A percentile compares a stretch with the other conserved stretches of the same genome.
Evolutionary conservation across 2,113 vertebrate species (phyloP).

Genomic region (Heteronetta atricapilla): DNA sequence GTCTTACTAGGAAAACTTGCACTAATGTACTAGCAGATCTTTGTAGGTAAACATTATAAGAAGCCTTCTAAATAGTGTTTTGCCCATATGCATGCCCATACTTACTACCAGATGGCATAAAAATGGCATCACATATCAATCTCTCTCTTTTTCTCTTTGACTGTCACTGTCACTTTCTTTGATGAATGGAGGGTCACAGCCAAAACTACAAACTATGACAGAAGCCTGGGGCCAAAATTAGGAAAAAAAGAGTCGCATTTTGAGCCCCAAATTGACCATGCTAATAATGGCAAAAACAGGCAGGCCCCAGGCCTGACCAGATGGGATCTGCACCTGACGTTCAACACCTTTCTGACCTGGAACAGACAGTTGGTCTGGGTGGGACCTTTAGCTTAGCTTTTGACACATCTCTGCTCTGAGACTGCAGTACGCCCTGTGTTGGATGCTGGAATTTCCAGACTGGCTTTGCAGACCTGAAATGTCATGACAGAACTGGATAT

Average conservation of each 20-base stretch:
- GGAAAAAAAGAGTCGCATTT: background rate
- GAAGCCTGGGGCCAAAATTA: background rate
- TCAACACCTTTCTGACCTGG: background rate
- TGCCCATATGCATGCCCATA: conserved; percentile 7
- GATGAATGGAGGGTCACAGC: background rate
- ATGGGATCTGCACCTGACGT: background rate
- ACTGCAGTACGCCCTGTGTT: background rate
- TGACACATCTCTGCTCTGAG: background rate
- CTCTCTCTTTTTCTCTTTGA: background rate
- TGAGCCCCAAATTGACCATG: background rate
- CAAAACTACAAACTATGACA: background rate
- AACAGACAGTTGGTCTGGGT: background rate
- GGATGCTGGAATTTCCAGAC: background rate
- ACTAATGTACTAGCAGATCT: background rate
- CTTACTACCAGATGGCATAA: conserved; percentile 10
- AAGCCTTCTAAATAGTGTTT: background rate
- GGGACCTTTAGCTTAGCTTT: background rate
- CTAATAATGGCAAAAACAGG: background rate
- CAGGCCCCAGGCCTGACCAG: background rate
- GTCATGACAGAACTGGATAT: fast-evolving
- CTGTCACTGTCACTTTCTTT: background rate
- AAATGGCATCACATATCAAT: conserved; percentile 18
- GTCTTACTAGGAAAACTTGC: background rate
- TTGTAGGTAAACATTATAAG: conserved; percentile 27
- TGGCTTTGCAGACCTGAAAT: background rate